Evolutionary conservation across 2,113 vertebrate species (phyloP), one percentile per base, ranked within the genome.

Genomic region (Glaucomys volans): DNA sequence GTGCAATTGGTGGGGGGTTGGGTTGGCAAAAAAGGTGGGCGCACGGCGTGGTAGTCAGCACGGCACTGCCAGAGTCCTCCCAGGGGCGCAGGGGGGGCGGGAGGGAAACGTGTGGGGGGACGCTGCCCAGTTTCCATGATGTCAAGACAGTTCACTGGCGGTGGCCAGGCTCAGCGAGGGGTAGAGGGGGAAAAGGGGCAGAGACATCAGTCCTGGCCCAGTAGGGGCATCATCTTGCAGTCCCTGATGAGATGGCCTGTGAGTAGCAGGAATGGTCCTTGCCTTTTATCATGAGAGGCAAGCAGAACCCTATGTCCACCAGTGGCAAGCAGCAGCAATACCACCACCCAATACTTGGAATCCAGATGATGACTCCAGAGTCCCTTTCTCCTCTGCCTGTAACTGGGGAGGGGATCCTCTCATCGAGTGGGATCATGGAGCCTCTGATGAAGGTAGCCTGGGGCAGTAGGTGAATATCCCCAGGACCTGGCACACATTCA

Each of bases 21-120:
- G 98, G 98, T 98, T 98, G 99, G 99, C 98, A 99, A 99, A 98
- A 99, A 99, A 99, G 98, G 98, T 99, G 97, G 98, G 97, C 97
- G 98, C 98, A 97, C 97, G 98, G 98, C 97, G 97, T 98, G 97
- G 98, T 98, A 96, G 97, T 98, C 94, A 95, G 98, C 96, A 95
- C 92, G 92, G 97, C 98, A 97, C 96, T 96, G 97, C 97, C 97
- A 98, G 97, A 97, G 97, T 98, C 97, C 97, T 97, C 97, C 97
- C 97, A 97, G 97, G 97, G 97, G 97, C 96, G 97, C 97, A 97
- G 97, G 97, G 97, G 97, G 97, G 97, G 97, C 95, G 94, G 97
- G 97, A 97, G 98, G 97, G 94, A 97, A 97, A 97, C 97, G 92
- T 97, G 97, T 97, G 94, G 96, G 98, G 96, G 96, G 71, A 97